Base-by-base conservation (phyloP, 2,113 vertebrate species). In the Oncorhynchus clarkii region DNA sequence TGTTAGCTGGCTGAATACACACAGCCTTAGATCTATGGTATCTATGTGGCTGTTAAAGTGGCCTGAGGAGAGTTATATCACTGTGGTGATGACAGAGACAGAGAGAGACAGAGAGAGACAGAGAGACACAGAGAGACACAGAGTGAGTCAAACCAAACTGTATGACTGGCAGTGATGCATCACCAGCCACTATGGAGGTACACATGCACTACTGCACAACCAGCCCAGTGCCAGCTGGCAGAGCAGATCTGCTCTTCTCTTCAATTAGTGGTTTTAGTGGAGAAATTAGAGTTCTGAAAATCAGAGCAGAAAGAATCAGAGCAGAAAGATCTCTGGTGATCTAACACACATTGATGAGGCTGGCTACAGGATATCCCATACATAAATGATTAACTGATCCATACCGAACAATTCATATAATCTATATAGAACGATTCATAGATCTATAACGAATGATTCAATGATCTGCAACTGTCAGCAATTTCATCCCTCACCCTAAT, bases 281-380 rank as follows among this genome's bases (percentile, higher is more conserved):
- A 80, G 48, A 86, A 88, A 93, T 88, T 82, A 80, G 22, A 3
- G 84, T 77, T 83, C 86, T 85, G 75, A 84, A 78, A 80, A 84
- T 84, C 74, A 65, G 26, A 65, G 26, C 26, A 26, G 26, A 26
- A 26, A 26, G 26, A 80, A 84, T 83, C 74, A 65, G 9, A 14
- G 34, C 48, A 29, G 22, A 77, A 71, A 27, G 31, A 54, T 77
- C 70, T 64, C 31, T 27, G 26, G 4, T 48, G 72, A 80, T 57
- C 45, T 31, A 64, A 51, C 24, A 76, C 74, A 78, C 27, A 67
- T 54, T 7, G 39, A 69, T 51, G 67, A 54, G 26, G 64, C 64
- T n/a, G 26, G 54, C 2, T 60, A 18, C 29, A 72, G 8, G 18
- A 60, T 16, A 22, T 75, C 67, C 78, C 49, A 79, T 57, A 68